Evolutionary conservation across 1,140 invertebrate species (phyloP).

Genomic region (Drosophila bifasciata): DNA sequence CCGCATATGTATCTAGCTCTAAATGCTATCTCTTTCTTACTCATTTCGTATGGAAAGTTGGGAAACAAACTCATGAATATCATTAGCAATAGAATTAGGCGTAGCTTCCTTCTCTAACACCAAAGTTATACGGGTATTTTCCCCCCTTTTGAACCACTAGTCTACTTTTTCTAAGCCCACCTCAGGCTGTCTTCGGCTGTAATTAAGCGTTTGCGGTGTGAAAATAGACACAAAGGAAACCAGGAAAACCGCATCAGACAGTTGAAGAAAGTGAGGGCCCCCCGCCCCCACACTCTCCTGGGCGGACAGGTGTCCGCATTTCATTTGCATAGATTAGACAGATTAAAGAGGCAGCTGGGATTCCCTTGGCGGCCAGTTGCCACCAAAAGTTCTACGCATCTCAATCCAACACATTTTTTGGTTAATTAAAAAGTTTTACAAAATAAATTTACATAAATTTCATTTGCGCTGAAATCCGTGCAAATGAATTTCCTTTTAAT

Average conservation of each 20-base stretch:
- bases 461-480: conserved; percentile 51
- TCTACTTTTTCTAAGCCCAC: conserved; percentile 25
- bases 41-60: conserved; percentile 43
- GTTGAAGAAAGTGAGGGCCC: conserved; percentile 4
- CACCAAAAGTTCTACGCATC: conserved; percentile 33
- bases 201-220: conserved; percentile 52
- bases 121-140: conserved; percentile 18
- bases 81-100: conserved; percentile 28
- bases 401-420: conserved; percentile 12
- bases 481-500: conserved; percentile 65
- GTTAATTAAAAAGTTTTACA: conserved; percentile 76
- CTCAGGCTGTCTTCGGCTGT: conserved; percentile 32
- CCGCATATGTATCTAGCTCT: too few relatives aligned
- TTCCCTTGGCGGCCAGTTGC: conserved; percentile 9
- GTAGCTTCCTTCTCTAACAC: conserved; percentile 16
- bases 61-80: conserved; percentile 52
- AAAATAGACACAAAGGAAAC: conserved; percentile 30
- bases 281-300: neutral
- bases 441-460: conserved; percentile 76
- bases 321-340: conserved; percentile 73
- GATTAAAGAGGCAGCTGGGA: conserved; percentile 28
- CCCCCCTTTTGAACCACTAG: conserved; percentile 14
- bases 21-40: too few relatives aligned
- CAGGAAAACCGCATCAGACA: conserved; percentile 28
- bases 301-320: conserved; percentile 69